Evolutionary conservation across 92 coral and sea anemone genomes (phyloP).

Genomic region (Paragorgia papillata): DNA sequence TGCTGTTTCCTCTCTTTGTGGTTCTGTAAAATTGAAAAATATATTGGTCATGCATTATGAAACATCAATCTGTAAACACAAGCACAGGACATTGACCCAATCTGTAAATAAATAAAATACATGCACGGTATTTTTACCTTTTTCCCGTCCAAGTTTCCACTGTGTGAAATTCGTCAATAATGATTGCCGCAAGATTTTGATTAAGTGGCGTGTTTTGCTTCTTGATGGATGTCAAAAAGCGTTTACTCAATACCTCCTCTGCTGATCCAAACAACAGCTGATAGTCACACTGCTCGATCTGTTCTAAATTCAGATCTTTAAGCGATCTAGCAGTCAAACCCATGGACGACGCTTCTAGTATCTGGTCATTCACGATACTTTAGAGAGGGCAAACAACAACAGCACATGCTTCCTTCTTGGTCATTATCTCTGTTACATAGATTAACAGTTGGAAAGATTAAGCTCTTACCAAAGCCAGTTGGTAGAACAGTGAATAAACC

Average conservation of each 20-base stretch:
- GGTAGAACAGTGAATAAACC: background rate
- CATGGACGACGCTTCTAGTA: constrained; percentile 30
- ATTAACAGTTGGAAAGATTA: background rate
- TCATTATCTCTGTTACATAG: background rate
- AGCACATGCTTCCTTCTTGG: background rate
- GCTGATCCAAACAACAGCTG: constrained; percentile 51
- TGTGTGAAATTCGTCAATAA: constrained; percentile 40
- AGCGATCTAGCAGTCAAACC: constrained; percentile 21
- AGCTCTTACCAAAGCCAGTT: background rate
- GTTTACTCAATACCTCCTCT: too few species aligned
- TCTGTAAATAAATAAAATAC: too few species aligned
- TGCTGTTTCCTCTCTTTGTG: too few species aligned
- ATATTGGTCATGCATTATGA: too few species aligned
- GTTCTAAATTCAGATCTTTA: constrained; percentile 9
- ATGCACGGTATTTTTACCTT: constrained; percentile 10
- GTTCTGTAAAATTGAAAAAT: too few species aligned
- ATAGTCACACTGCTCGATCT: constrained; percentile 35
- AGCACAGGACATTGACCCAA: too few species aligned
- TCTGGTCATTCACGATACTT: constrained; percentile 20
- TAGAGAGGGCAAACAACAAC: constrained; percentile 9
- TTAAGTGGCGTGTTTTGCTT: constrained; percentile 31
- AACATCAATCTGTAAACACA: too few species aligned
- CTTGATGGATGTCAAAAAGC: constrained; percentile 25
- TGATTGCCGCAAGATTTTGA: constrained; percentile 39
- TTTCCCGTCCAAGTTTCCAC: constrained; percentile 50